Percentiles rank a stretch among this genome's conserved stretches.
These are phyloP conservation scores for Tineola bisselliella DNA, from an alignment of 2,888 invertebrate genomes.

Conservation along the genomic window DNA sequence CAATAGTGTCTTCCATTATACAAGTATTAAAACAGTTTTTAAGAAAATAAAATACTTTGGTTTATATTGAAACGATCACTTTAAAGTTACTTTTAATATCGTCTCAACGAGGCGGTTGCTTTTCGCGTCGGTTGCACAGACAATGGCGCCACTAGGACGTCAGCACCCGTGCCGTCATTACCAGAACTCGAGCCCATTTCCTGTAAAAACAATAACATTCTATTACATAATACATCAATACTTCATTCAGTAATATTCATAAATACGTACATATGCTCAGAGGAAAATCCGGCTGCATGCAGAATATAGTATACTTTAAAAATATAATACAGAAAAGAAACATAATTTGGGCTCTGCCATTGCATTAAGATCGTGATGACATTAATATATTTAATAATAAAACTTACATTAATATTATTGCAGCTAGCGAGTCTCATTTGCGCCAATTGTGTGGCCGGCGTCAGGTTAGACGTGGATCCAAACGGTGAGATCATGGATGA, in stretches of 20 bases:
- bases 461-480: constrained; percentile 84
- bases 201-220: constrained; percentile 48
- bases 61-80: neutral
- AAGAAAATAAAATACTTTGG: neutral
- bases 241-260: neutral
- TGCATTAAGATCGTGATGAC: no score
- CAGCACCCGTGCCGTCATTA: constrained; percentile 58
- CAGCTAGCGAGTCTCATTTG: constrained; percentile 88
- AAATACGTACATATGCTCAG: constrained; percentile 5
- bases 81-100: constrained; percentile 64
- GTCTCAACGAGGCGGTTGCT: constrained; percentile 76
- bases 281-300: constrained; percentile 2
- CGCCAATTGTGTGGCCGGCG: constrained; percentile 84
- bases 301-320: neutral
- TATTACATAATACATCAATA: no score
- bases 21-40: neutral
- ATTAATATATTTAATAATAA: no score
- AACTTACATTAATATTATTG: constrained; percentile 83
- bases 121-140: constrained; percentile 88
- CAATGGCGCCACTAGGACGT: constrained; percentile 78
- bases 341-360: no score
- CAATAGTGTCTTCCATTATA: neutral
- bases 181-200: constrained; percentile 73
- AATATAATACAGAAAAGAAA: neutral
- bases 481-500: constrained; percentile 95